Evolutionary conservation across 2,888 invertebrate species (phyloP), one percentile per base, ranked within the genome.

Genomic region (Metalampra italica): DNA sequence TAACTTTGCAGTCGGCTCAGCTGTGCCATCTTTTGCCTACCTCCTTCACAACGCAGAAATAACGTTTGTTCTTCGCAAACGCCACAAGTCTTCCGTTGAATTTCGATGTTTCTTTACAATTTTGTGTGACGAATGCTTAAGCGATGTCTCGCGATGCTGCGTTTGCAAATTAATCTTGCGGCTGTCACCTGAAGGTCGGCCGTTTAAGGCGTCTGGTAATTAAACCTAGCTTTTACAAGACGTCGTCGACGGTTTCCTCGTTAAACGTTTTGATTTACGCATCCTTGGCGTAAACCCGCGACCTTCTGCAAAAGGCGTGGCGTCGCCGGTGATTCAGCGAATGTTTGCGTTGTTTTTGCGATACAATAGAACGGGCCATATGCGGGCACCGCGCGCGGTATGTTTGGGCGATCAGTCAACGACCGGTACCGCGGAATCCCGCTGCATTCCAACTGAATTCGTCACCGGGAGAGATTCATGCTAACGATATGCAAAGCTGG

Each of bases 391-490:
- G 39, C 56, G 52, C 53, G 57, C 61, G 53, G 58, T 62, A 57
- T 63, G 73, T 72, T 78, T 73, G 71, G 71, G 65, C 66, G 70
- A 71, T 72, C 82, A 78, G 78, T 80, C 77, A 78, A 78, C 78
- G 79, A 75, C 76, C 80, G 73, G 58, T 22, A 22, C 64, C 57
- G 59, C 65, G 60, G 64, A 67, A 70, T 76, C 77, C 78, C 64
- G 69, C 54, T 67, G 60, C 76, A 82, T 85, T 77, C 81, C 75
- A 53, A 53, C 49, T 46, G 54, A 54, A 59, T 72, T 80, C 73
- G 76, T 83, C 80, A 80, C 60, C 58, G 64, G 71, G 61, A 77
- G 61, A 77, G 82, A 83, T 81, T 78, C 82, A 77, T 75, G 76
- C 74, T 70, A 72, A 71, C 68, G 75, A 81, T 82, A 83, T 79